These are phyloP conservation scores for Halcyon badia DNA, from an alignment of 2,797 vertebrate species.

Conservation along the genomic window DNA sequence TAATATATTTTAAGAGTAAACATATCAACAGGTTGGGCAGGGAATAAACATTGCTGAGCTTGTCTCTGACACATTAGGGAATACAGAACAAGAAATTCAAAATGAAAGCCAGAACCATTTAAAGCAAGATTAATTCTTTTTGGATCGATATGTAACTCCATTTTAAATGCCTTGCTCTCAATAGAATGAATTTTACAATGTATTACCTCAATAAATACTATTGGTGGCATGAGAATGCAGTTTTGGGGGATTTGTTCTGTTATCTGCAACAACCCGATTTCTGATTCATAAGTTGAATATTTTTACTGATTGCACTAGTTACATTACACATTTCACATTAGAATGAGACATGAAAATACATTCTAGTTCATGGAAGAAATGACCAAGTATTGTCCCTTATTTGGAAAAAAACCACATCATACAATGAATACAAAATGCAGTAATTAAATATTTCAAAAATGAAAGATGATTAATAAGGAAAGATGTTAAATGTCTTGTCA, in stretches of 20 bases:
- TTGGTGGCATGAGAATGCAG: neutral
- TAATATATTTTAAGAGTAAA: neutral
- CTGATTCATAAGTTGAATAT: neutral
- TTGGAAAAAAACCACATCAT: neutral
- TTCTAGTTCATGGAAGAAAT: neutral
- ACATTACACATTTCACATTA: neutral
- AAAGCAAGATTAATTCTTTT: conserved; percentile 47
- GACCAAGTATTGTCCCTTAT: neutral
- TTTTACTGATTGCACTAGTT: neutral
- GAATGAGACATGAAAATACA: neutral
- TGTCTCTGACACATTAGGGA: conserved; percentile 47
- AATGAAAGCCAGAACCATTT: conserved; percentile 50
- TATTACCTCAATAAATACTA: neutral
- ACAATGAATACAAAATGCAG: neutral
- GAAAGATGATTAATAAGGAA: neutral
- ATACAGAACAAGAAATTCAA: conserved; percentile 31
- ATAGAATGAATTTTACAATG: neutral
- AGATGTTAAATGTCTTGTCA: neutral
- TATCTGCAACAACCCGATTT: neutral
- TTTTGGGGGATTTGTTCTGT: neutral
- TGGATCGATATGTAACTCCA: conserved; percentile 54
- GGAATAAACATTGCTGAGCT: conserved; percentile 26
- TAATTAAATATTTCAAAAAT: neutral
- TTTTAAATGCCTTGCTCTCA: conserved; percentile 50
- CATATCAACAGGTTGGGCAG: neutral